Base-by-base conservation (phyloP, 2,888 invertebrate species). In the Drosophila percnosoma region DNA sequence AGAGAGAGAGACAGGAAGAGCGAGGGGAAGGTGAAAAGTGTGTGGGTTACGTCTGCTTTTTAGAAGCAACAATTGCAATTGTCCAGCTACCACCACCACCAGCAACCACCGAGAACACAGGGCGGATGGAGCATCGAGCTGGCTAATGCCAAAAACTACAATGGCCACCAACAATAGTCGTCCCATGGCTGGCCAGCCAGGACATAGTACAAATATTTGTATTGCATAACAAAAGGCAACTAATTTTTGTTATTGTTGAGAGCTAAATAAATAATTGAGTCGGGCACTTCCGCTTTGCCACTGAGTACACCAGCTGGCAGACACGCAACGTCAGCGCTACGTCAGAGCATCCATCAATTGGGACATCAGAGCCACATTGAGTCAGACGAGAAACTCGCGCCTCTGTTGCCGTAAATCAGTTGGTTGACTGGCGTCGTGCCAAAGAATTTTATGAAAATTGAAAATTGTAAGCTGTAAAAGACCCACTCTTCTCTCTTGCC, bases 191-290 rank as follows among this genome's bases (percentile, higher is more conserved):
- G 18, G 55, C 48, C 49, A 48, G 64, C 62, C 65, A 71, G 82
- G 73, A 75, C 68, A 59, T 48, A 33, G 79, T 42, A 68, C 74
- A 83, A 84, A 82, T 75, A 83, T 85, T 88, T 88, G 70, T 68
- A 73, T 78, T 82, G 73, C 77, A 70, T 80, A 85, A 85, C 83
- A 84, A 84, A 81, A 69, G 75, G 71, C 84, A 83, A 89, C 87
- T 89, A 84, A 85, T 85, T 84, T 88, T 62, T 66, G 45, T 67
- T 75, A 66, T 51, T 75, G 57, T 68, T 34, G 53, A 68, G 68
- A 73, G 59, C 75, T 82, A 85, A 87, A 87, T 84, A 86, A 86
- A 86, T 86, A 87, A 87, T 89, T 89, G 87, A 89, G 84, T 75
- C 66, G 68, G 86, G 71, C 88, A 82, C 85, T 87, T 86, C 86